These are phyloP conservation scores for Tetragonula carbonaria DNA, from an alignment of 2,888 invertebrate genomes.

Conservation along the genomic window DNA sequence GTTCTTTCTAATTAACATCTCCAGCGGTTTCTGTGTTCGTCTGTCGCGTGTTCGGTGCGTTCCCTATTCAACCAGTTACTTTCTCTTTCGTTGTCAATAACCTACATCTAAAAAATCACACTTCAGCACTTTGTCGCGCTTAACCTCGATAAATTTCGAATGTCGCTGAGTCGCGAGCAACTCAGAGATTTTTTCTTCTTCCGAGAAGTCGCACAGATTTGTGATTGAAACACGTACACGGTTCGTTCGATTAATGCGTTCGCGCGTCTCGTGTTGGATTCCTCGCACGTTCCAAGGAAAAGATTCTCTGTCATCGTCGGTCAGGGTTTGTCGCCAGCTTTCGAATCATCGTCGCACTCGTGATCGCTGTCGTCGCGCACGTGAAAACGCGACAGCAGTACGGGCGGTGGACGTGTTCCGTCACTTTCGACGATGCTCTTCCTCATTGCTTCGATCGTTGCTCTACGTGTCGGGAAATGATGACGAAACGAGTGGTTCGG, in stretches of 20 bases:
- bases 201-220: background rate
- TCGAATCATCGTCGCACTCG: slow-evolving; percentile 20
- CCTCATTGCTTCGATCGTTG: slow-evolving; percentile 45
- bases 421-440: slow-evolving; percentile 28
- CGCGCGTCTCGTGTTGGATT: slow-evolving; percentile 31
- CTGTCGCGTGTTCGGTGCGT: background rate
- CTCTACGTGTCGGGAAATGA: slow-evolving; percentile 38
- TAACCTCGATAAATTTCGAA: slow-evolving; percentile 27
- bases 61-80: slow-evolving; percentile 36
- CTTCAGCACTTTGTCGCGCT: slow-evolving; percentile 26
- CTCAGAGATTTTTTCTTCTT: background rate
- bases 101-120: slow-evolving; percentile 44
- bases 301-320: slow-evolving; percentile 37
- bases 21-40: background rate
- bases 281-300: slow-evolving; percentile 50
- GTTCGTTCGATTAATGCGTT: slow-evolving; percentile 28
- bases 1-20: background rate
- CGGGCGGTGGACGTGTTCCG: slow-evolving; percentile 6
- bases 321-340: slow-evolving; percentile 5
- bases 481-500: slow-evolving; percentile 23
- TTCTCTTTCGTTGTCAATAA: slow-evolving; percentile 56
- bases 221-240: slow-evolving; percentile 11
- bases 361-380: background rate
- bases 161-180: background rate
- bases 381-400: slow-evolving; percentile 37